Evolutionary conservation across 1,140 invertebrate genomes (phyloP), one percentile per base, ranked within the genome.

Genomic region (Aphaenogaster ashmeadi): DNA sequence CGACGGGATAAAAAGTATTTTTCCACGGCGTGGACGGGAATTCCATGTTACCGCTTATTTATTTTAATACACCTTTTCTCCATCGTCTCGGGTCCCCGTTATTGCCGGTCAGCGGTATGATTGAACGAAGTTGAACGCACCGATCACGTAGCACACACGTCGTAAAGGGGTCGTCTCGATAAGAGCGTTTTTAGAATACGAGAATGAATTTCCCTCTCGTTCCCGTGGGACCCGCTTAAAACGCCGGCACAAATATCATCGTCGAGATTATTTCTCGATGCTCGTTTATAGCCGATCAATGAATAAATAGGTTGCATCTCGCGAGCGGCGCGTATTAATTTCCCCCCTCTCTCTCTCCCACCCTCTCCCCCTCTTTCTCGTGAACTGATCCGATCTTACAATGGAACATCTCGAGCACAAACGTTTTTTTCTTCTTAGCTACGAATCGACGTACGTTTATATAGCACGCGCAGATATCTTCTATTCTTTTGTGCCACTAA

Each of bases 141-240:
- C 36, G 66, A 91, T 87, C 92, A 93, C 92, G 92, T 93, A 92
- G 72, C 52, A 80, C 62, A 89, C 90, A 93, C 88, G 86, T 92
- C 89, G 83, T 91, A 93, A 93, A 91, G 86, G 86, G 89, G 62
- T 72, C 81, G 86, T 87, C 86, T 90, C 64, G 54, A 27, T 81
- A 85, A 75, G 72, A 84, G 58, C 71, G 69, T 87, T 91, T 87
- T 78, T 67, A 54, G 78, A 87, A 91, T 91, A 75, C 69, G 75
- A 58, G 18, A 75, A 90, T 87, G 38, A 72, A 81, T 88, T 89
- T 15, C 5, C 15, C 11, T 86, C 8, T 86, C 8, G 5, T 58
- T 47, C 18, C 13, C 18, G 38, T 56, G 62, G 67, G 56, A 47
- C 5, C 36, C 4, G 38, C 18, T 67, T 18, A 52, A 75, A 75